Evolutionary conservation across 2,113 vertebrate genomes (phyloP).

Genomic region (Camelus dromedarius): DNA sequence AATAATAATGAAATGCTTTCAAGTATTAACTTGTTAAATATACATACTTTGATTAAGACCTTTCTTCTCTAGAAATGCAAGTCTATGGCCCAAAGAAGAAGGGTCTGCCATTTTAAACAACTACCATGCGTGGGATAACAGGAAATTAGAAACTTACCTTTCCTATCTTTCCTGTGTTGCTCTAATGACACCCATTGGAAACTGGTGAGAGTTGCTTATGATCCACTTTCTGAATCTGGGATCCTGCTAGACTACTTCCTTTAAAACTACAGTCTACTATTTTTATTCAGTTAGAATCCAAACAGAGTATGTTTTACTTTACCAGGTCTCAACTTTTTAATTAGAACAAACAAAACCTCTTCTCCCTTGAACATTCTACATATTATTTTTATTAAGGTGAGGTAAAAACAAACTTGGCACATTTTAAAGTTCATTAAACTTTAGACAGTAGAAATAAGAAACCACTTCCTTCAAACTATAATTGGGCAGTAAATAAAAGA

Average conservation of each 20-base stretch:
- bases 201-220: neutral
- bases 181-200: conserved; percentile 24
- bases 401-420: neutral
- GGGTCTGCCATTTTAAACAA: neutral
- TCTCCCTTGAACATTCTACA: neutral
- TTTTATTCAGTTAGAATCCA: conserved; percentile 50
- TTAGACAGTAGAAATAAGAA: neutral
- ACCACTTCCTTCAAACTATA: neutral
- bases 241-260: neutral
- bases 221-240: neutral
- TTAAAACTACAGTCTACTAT: neutral
- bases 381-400: neutral
- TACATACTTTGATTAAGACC: neutral
- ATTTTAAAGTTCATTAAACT: conserved; percentile 34
- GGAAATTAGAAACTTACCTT: neutral
- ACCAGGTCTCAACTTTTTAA: neutral
- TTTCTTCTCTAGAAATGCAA: conserved; percentile 25
- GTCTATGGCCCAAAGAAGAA: neutral
- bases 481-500: neutral
- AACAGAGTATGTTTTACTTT: conserved; percentile 8
- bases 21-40: conserved; percentile 19
- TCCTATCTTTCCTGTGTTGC: neutral
- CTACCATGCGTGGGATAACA: neutral
- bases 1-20: conserved; percentile 14
- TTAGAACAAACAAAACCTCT: conserved; percentile 17